Conservation (phyloP, 2,888 invertebrate species). For the Argyresthia albistria region DNA sequence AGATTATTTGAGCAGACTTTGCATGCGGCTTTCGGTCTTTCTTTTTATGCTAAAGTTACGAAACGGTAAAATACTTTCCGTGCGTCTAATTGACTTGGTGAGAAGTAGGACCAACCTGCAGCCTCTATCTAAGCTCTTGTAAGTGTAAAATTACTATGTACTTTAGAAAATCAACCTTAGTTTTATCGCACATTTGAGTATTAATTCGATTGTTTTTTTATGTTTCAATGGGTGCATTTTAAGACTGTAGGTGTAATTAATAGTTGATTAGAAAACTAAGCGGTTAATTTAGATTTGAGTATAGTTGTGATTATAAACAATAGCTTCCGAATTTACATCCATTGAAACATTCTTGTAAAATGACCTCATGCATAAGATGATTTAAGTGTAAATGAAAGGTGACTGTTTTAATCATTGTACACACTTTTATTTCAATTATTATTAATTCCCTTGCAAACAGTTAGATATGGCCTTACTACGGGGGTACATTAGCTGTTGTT, state of each 20-base stretch:
- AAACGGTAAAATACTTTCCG: too few relatives aligned
- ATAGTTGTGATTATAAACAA: too few relatives aligned
- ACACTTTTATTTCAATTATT: conserved; percentile 32
- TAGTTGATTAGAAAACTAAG: conserved; percentile 28
- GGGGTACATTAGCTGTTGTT: conserved; percentile 62
- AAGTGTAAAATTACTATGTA: background rate
- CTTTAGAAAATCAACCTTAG: conserved; percentile 44
- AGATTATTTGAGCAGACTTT: too few relatives aligned
- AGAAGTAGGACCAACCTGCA: too few relatives aligned
- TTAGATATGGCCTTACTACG: conserved; percentile 48
- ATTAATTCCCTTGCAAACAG: conserved; percentile 50
- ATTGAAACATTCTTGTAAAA: conserved; percentile 20
- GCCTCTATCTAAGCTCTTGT: too few relatives aligned
- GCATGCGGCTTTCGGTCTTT: too few relatives aligned
- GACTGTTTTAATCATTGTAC: conserved; percentile 17
- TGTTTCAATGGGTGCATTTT: conserved; percentile 23
- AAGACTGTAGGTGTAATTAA: conserved; percentile 15
- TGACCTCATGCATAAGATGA: conserved; percentile 13
- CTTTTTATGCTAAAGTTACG: too few relatives aligned
- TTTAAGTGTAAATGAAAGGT: background rate
- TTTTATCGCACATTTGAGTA: conserved; percentile 23
- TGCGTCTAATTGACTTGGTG: too few relatives aligned
- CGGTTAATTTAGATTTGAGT: conserved; percentile 20
- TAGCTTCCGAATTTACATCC: conserved; percentile 14
- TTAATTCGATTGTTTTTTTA: conserved; percentile 17